These are phyloP conservation scores for Leucosticte australis DNA, from an alignment of 2,113 vertebrate genomes.

Conservation along the genomic window DNA sequence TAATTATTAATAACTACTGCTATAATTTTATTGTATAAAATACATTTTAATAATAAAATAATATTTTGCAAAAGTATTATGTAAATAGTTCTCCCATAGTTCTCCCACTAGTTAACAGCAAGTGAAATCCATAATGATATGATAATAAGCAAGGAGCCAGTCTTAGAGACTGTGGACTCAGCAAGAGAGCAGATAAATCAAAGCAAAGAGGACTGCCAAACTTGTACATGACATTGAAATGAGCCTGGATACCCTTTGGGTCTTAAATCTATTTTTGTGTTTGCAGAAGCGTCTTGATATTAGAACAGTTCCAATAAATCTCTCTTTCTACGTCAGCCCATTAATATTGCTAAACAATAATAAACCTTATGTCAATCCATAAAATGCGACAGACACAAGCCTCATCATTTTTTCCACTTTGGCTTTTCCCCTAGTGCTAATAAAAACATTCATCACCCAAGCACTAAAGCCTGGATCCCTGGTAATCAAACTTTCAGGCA, in stretches of 20 bases:
- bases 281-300: constrained; percentile 15
- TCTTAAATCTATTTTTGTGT: constrained; percentile 44
- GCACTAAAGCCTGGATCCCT: not conserved
- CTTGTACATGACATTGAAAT: constrained; percentile 30
- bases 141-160: constrained; percentile 9
- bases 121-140: constrained; percentile 7
- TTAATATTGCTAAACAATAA: constrained; percentile 20
- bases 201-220: constrained; percentile 33
- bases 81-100: not conserved
- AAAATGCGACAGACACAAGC: not conserved
- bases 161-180: not conserved
- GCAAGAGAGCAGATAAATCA: constrained; percentile 46
- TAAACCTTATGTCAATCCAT: not conserved
- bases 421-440: not conserved
- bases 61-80: not conserved
- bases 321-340: not conserved
- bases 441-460: not conserved
- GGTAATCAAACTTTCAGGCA: not conserved
- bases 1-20: not conserved
- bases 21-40: not conserved
- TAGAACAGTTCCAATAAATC: constrained; percentile 17
- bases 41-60: not conserved
- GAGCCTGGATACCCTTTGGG: constrained; percentile 22
- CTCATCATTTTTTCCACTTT: not conserved
- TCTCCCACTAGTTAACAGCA: not conserved